A percentile compares a stretch with the other conserved stretches of the same genome.
Evolutionary conservation across 2,888 invertebrate species (phyloP).

Genomic region (Scaptomyza caliginosa): DNA sequence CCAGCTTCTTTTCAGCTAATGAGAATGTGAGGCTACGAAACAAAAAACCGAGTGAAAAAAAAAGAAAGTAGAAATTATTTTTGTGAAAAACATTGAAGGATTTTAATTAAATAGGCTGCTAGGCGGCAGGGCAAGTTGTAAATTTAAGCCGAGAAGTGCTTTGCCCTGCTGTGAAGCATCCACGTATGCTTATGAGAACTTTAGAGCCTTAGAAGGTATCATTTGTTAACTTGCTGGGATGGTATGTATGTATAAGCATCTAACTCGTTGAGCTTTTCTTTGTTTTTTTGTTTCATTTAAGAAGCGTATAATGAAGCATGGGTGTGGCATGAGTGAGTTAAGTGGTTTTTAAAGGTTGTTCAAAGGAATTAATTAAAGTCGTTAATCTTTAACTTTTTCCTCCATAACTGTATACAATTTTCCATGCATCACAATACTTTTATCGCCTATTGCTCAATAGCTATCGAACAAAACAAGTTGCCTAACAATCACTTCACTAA

Average conservation of each 20-base stretch:
- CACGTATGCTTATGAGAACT: neutral
- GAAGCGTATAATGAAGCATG: constrained; percentile 9
- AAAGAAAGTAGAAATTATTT: constrained; percentile 11
- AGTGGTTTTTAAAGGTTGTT: neutral
- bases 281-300: constrained; percentile 46
- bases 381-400: too few relatives aligned
- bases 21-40: constrained; percentile 54
- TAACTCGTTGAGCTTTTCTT: constrained; percentile 44
- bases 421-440: neutral
- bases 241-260: constrained; percentile 46
- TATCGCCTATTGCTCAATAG: neutral
- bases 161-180: neutral
- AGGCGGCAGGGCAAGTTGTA: constrained; percentile 51
- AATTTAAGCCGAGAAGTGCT: constrained; percentile 37
- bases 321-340: constrained; percentile 5
- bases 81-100: constrained; percentile 66
- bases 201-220: constrained; percentile 5
- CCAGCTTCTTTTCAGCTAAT: constrained; percentile 78
- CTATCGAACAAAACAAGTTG: neutral
- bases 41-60: constrained; percentile 20
- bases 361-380: too few relatives aligned
- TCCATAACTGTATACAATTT: neutral
- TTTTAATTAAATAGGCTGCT: constrained; percentile 75
- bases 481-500: constrained; percentile 19
- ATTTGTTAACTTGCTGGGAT: constrained; percentile 44